Evolutionary conservation across 2,113 vertebrate species (phyloP), one percentile per base, ranked within the genome.

Genomic region (Mus pahari): DNA sequence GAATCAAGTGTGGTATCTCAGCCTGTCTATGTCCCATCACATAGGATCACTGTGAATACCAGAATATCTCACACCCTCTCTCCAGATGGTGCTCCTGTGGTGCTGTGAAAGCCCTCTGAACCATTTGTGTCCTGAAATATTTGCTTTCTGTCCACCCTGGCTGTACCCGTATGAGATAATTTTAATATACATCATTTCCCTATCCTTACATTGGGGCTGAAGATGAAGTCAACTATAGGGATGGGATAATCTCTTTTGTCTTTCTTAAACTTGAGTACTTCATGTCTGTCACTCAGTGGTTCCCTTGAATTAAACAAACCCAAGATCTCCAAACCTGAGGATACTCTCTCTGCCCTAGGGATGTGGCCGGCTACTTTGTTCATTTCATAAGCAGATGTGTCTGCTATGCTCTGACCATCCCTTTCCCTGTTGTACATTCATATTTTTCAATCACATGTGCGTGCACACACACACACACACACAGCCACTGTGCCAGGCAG

Each of bases 1-100:
- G 22, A 1, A 3, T 16, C 31, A n/a, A n/a, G n/a, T 9, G 33
- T 31, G 68, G 4, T 19, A 1, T 50, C 68, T 66, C 12, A 13
- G 7, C 5, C 7, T 9, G 0, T 36, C 1, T 3, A 1, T 8
- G 20, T 2, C 31, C 28, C 4, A 0, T 26, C 14, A 10, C 68
- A 24, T 13, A 10, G 42, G 3, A 53, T 33, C 62, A 19, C 5
- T 20, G 3, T 39, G 26, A 14, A 16, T 10, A 50, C 73, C 24
- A 17, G 33, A 17, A 20, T 4, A 1, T 22, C 62, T 12, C 24
- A 0, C 8, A 20, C 3, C 4, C 0, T 74, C 7, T 24, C 50
- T 64, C 77, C 19, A 45, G 45, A 26, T 9, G 45, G 20, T 14
- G 2, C 9, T 26, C 8, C 50, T 10, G 4, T 48, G 64, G 7